Evolutionary conservation across 1,140 invertebrate species (phyloP), one percentile per base, ranked within the genome.

Genomic region (Hesperophylax magnus): DNA sequence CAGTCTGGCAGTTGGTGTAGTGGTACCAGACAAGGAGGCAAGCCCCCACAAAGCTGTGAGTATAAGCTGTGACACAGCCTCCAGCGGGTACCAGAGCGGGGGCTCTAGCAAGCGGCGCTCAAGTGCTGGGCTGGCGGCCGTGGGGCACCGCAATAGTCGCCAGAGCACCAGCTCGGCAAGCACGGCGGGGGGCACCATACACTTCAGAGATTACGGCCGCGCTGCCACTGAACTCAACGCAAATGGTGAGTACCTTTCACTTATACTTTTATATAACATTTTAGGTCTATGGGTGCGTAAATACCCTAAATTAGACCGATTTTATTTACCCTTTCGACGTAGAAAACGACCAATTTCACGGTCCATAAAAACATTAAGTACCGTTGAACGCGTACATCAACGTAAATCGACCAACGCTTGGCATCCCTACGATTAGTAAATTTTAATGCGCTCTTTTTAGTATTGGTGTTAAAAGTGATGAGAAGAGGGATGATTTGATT

Each of bases 41-140:
- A 89, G 88, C 87, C 89, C 89, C 2, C 87, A 88, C 47, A 90
- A 89, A 81, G 89, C 88, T 22, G 88, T 89, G 7, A 90, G 89
- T 75, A 86, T 89, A 11, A 90, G 89, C 80, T 89, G 88, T 84
- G 89, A 90, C 85, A 90, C 89, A 7, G 87, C 88, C 3, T 89
- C 88, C 77, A 89, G 88, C 61, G 89, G 89, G 3, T 90, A 90
- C 78, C 90, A 88, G 84, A 89, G 88, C 58, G 87, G 88, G 72
- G 89, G 88, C 1, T 83, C 82, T 15, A 89, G 88, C 2, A 89
- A 89, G 82, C 86, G 88, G 22, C 89, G 81, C 54, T 82, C 87
- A 3, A 88, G 87, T 11, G 78, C 72, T 15, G 87, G 85, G 86
- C 87, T 72, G 85, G 87, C 65, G 52, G 34, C 34, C 34, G 34